Percentiles rank a stretch among this genome's conserved stretches.
phyloP scores from a whole-genome alignment of 2,797 vertebrate species.

The Monodelphis domestica region DNA sequence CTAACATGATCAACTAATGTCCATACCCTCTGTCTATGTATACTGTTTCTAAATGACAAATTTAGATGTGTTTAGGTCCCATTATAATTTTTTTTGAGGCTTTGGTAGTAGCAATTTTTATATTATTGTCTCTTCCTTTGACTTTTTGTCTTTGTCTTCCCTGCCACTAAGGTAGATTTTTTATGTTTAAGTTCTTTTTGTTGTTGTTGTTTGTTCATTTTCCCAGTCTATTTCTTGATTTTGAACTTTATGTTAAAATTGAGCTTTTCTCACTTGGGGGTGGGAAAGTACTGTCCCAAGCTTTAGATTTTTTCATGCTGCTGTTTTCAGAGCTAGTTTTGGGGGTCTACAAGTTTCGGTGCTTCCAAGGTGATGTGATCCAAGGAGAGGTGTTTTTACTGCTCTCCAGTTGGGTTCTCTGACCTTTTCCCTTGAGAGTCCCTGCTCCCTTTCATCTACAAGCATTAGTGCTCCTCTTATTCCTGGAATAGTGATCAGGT shows the following conservation, averaged over 20 bases:
- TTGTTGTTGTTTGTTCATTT: not conserved
- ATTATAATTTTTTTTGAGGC: not conserved
- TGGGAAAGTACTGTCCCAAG: not conserved
- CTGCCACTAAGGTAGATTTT: not conserved
- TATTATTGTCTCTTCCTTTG: not conserved
- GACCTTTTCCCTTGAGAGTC: not conserved
- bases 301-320: not conserved
- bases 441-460: not conserved
- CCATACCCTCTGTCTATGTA: too few species aligned
- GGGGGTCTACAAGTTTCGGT: not conserved
- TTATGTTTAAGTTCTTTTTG: not conserved
- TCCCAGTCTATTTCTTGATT: not conserved
- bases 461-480: not conserved
- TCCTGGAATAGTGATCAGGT: not conserved
- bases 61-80: not conserved
- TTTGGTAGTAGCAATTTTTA: not conserved
- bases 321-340: not conserved
- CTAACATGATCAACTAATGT: too few species aligned
- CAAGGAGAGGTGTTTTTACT: not conserved
- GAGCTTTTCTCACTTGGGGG: not conserved
- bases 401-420: not conserved
- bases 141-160: not conserved
- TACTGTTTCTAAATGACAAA: too few species aligned
- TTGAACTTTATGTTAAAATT: not conserved
- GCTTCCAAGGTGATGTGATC: not conserved